Percentiles rank a stretch among this genome's conserved stretches.
Evolutionary conservation across 2,797 vertebrate genomes (phyloP).

Genomic region (Dromococcyx pavoninus): DNA sequence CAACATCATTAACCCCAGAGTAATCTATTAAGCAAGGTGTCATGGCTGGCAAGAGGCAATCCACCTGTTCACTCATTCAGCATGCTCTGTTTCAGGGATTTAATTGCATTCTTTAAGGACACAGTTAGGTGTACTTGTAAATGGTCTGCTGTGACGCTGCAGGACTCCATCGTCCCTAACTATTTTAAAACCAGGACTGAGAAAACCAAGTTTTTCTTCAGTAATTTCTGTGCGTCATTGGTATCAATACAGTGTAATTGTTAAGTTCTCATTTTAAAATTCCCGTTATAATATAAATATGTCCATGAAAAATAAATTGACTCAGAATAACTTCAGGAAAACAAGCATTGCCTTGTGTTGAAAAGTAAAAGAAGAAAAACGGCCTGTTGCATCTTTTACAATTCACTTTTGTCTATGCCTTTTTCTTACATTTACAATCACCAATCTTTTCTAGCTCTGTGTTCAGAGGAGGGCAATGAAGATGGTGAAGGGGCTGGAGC

Average conservation of each 20-base stretch:
- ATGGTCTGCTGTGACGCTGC: accelerated
- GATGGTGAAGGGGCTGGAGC: too few species aligned
- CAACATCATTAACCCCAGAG: slow-evolving; percentile 74
- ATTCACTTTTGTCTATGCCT: not conserved
- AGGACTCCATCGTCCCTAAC: not conserved
- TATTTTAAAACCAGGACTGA: not conserved
- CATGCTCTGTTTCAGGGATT: slow-evolving; percentile 30
- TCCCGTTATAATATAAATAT: not conserved
- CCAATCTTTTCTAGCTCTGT: not conserved
- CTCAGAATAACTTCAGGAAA: not conserved
- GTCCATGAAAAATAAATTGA: not conserved
- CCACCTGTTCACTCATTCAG: slow-evolving; percentile 55
- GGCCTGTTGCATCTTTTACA: not conserved
- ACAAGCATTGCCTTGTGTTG: not conserved
- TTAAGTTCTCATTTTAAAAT: not conserved
- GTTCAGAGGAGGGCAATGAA: too few species aligned
- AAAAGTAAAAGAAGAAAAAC: not conserved
- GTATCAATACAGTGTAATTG: not conserved
- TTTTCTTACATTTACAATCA: not conserved
- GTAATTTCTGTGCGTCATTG: not conserved
- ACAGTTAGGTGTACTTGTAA: not conserved
- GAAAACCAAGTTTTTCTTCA: not conserved
- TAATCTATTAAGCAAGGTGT: slow-evolving; percentile 52
- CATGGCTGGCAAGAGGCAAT: slow-evolving; percentile 26
- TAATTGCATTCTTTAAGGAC: not conserved